phyloP scores from a whole-genome alignment of 2,797 vertebrate species.

The Rhabdomys pumilio region DNA sequence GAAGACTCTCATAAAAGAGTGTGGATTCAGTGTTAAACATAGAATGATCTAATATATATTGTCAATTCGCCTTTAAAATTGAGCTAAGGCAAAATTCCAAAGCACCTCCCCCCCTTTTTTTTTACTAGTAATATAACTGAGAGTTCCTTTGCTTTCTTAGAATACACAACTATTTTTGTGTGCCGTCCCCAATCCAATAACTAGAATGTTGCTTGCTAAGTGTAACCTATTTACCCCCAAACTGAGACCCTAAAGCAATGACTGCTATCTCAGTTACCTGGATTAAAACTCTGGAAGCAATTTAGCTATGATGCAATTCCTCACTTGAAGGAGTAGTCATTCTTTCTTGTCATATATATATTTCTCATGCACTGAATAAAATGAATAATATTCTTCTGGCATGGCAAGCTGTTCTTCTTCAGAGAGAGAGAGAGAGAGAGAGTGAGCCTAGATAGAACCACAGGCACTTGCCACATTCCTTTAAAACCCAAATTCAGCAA shows the following conservation, averaged over 20 bases:
- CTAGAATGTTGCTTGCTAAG: neutral
- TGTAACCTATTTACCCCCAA: neutral
- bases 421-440: neutral
- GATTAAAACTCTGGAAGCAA: neutral
- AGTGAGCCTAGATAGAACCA: neutral
- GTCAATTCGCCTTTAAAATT: neutral
- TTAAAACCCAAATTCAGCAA: neutral
- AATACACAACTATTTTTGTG: neutral
- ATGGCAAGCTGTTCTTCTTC: neutral
- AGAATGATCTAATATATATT: neutral
- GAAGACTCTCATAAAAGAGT: neutral
- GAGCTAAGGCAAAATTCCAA: slow-evolving; percentile 8
- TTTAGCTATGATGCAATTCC: neutral
- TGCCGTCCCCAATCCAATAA: neutral
- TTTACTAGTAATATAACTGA: neutral
- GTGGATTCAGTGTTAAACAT: neutral
- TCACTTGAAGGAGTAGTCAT: neutral
- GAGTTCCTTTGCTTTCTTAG: neutral
- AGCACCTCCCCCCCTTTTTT: neutral
- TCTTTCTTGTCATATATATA: neutral
- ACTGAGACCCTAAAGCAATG: neutral
- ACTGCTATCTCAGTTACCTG: neutral
- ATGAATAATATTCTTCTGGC: neutral
- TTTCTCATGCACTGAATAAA: neutral
- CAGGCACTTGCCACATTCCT: neutral